Conservation (phyloP, 2,113 vertebrate species). For the Orycteropus afer region DNA sequence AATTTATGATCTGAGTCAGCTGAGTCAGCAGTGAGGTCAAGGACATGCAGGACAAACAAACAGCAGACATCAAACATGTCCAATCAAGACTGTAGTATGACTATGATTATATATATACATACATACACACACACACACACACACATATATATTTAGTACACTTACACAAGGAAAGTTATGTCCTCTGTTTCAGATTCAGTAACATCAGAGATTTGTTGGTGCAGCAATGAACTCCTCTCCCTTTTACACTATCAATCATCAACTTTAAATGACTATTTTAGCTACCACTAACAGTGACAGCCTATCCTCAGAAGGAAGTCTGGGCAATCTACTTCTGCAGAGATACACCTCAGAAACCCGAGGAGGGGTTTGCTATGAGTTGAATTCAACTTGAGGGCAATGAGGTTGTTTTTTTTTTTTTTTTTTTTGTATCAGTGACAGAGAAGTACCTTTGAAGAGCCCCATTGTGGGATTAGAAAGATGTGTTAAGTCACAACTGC, state of each 20-base stretch:
- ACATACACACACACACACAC: too few species aligned
- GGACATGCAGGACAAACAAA: neutral
- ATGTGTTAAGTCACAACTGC: neutral
- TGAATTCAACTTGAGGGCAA: too few species aligned
- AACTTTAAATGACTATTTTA: neutral
- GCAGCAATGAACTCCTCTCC: neutral
- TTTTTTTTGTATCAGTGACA: too few species aligned
- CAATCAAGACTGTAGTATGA: neutral
- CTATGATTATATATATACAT: neutral
- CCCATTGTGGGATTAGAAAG: neutral
- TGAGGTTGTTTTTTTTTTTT: too few species aligned
- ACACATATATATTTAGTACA: neutral
- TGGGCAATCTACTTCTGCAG: too few species aligned
- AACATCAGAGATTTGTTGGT: neutral
- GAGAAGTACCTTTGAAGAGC: neutral
- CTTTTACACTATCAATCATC: neutral
- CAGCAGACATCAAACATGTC: neutral
- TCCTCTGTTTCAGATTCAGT: neutral
- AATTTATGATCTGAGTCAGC: neutral
- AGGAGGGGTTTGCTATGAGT: too few species aligned
- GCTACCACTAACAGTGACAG: too few species aligned
- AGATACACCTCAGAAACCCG: too few species aligned
- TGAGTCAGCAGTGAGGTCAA: neutral
- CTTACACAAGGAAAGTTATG: neutral
- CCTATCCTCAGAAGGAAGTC: too few species aligned